phyloP scores from a whole-genome alignment of 2,797 vertebrate species.

The Nasua narica region DNA sequence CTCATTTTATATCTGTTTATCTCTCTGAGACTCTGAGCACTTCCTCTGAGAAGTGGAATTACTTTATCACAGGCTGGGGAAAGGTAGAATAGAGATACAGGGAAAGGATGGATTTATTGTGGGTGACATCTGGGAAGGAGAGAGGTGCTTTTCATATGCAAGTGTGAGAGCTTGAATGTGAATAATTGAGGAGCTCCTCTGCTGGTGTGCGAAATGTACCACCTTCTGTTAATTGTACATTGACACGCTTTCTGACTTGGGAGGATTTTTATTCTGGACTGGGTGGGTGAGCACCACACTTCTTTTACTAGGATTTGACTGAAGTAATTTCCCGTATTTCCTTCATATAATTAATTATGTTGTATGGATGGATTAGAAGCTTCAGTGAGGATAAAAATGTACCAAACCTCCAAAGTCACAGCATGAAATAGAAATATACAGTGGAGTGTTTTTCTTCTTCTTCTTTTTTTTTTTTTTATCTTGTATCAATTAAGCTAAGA shows the following conservation, averaged over 20 bases:
- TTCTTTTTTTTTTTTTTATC: neutral
- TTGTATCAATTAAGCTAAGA: neutral
- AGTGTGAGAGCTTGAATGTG: neutral
- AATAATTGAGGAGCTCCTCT: neutral
- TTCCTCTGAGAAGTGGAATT: neutral
- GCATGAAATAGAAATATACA: neutral
- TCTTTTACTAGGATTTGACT: neutral
- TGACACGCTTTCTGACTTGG: neutral
- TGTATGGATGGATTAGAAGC: neutral
- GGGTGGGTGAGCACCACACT: neutral
- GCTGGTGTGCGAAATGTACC: neutral
- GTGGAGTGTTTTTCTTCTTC: neutral
- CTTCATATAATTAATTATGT: neutral
- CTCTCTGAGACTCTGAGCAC: neutral
- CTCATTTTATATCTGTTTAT: neutral
- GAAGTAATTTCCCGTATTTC: slow-evolving; percentile 3
- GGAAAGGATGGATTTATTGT: neutral
- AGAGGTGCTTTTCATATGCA: neutral
- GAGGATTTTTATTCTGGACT: neutral
- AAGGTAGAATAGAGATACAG: neutral
- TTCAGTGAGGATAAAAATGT: neutral
- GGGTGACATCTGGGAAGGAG: neutral
- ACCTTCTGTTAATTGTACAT: neutral
- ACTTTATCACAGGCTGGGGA: neutral
- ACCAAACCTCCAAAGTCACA: neutral